Evolutionary conservation across 2,888 invertebrate genomes (phyloP).

Genomic region (Drosophila fulvimacula): DNA sequence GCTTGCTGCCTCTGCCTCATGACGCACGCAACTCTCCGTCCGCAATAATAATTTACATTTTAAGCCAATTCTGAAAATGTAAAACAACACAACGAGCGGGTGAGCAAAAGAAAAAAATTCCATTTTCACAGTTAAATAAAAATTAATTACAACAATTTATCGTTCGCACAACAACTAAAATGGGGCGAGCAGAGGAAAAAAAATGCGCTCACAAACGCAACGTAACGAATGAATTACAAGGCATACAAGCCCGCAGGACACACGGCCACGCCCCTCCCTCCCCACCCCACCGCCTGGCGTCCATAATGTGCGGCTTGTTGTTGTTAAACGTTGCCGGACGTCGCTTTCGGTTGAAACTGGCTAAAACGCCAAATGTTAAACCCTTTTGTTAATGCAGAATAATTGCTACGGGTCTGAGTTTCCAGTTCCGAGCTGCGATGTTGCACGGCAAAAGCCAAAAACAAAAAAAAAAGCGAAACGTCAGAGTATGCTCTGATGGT

Average conservation of each 20-base stretch:
- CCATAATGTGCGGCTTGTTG: slow-evolving; percentile 76
- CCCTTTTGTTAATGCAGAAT: slow-evolving; percentile 81
- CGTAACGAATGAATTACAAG: slow-evolving; percentile 76
- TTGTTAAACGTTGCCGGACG: slow-evolving; percentile 66
- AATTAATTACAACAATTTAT: slow-evolving; percentile 83
- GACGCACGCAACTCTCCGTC: slow-evolving; percentile 66
- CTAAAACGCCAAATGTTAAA: slow-evolving; percentile 81
- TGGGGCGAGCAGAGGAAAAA: background rate
- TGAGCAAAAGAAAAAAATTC: slow-evolving; percentile 59
- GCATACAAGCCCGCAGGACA: slow-evolving; percentile 70
- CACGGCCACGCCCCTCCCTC: background rate
- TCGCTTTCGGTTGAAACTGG: slow-evolving; percentile 54
- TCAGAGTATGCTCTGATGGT: slow-evolving; percentile 28
- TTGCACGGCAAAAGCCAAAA: slow-evolving; percentile 48
- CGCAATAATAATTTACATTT: slow-evolving; percentile 82
- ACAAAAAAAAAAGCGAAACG: background rate
- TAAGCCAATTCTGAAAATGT: slow-evolving; percentile 82
- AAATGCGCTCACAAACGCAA: slow-evolving; percentile 50
- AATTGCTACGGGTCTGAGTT: slow-evolving; percentile 74
- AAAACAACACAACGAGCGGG: slow-evolving; percentile 23
- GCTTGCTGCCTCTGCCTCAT: slow-evolving; percentile 40
- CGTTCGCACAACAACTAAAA: slow-evolving; percentile 52
- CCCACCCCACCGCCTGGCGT: background rate
- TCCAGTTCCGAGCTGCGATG: slow-evolving; percentile 24
- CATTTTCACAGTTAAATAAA: slow-evolving; percentile 82